Percentiles rank a stretch among this genome's conserved stretches.
Conservation (phyloP, 1,140 invertebrate genomes). For the Saccostrea cuccullata region DNA sequence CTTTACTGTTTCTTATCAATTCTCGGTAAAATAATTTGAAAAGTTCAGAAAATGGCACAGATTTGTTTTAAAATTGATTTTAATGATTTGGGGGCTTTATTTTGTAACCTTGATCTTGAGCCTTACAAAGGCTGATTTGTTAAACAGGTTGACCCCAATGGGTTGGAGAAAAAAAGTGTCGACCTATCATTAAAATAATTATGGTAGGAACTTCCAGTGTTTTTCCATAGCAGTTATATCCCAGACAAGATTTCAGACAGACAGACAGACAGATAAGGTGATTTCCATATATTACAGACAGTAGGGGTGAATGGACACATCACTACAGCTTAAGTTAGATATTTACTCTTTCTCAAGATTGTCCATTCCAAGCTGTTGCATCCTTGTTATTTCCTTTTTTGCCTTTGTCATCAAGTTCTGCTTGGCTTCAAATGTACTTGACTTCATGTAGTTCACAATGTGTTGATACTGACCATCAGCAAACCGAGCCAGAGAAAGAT, state of each 20-base stretch:
- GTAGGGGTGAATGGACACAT: background rate
- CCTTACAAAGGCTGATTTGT: no score
- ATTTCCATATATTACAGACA: background rate
- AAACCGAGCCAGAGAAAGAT: conserved; percentile 86
- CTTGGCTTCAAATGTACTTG: conserved; percentile 78
- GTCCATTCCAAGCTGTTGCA: conserved; percentile 52
- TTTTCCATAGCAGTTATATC: no score
- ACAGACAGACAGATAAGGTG: background rate
- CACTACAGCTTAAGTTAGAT: background rate
- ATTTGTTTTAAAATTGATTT: no score
- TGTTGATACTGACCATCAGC: conserved; percentile 91
- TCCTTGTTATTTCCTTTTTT: conserved; percentile 64
- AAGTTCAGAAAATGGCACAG: no score
- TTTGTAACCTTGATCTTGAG: no score
- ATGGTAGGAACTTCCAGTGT: no score
- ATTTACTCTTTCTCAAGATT: conserved; percentile 25
- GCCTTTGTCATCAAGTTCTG: conserved; percentile 75
- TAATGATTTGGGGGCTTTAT: no score
- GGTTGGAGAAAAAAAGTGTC: no score
- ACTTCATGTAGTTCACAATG: conserved; percentile 83
- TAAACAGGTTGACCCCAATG: no score
- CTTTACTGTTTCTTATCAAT: no score
- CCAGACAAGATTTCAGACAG: background rate
- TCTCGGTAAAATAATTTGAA: no score
- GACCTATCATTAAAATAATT: no score